A percentile compares a stretch with the other conserved stretches of the same genome.
Evolutionary conservation across 2,888 invertebrate species (phyloP).

Genomic region (Nysson spinosus): DNA sequence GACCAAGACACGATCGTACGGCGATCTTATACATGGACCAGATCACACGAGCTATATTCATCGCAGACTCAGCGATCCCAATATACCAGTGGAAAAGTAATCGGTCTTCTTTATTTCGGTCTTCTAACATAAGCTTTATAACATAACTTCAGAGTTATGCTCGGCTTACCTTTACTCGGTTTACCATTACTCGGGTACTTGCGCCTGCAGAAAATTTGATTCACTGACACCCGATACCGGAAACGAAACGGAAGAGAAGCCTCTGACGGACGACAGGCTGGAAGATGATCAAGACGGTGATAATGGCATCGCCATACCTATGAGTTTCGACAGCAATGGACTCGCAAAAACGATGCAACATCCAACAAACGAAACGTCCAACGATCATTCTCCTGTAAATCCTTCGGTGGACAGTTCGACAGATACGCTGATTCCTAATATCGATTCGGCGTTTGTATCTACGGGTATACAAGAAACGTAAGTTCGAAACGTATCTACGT

Average conservation of each 20-base stretch:
- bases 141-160: too few species aligned
- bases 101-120: neutral
- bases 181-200: neutral
- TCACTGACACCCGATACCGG: constrained; percentile 70
- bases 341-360: constrained; percentile 62
- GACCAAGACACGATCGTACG: constrained; percentile 92
- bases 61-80: constrained; percentile 91
- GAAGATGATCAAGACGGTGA: too few species aligned
- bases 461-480: constrained; percentile 66
- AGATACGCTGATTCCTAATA: constrained; percentile 78
- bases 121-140: too few species aligned
- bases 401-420: constrained; percentile 79
- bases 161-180: neutral
- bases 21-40: constrained; percentile 86
- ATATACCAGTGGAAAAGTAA: constrained; percentile 87
- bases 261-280: too few species aligned
- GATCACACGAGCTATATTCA: constrained; percentile 80
- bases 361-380: constrained; percentile 64
- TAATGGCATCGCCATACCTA: too few species aligned
- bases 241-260: constrained; percentile 53
- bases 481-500: constrained; percentile 48
- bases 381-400: constrained; percentile 68
- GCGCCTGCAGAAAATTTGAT: constrained; percentile 72
- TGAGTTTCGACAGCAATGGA: too few species aligned
- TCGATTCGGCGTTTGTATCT: constrained; percentile 60